Percentiles rank a stretch among this genome's conserved stretches.
These are phyloP conservation scores for Anoplopoma fimbria DNA, from an alignment of 2,113 vertebrate species.

Conservation along the genomic window DNA sequence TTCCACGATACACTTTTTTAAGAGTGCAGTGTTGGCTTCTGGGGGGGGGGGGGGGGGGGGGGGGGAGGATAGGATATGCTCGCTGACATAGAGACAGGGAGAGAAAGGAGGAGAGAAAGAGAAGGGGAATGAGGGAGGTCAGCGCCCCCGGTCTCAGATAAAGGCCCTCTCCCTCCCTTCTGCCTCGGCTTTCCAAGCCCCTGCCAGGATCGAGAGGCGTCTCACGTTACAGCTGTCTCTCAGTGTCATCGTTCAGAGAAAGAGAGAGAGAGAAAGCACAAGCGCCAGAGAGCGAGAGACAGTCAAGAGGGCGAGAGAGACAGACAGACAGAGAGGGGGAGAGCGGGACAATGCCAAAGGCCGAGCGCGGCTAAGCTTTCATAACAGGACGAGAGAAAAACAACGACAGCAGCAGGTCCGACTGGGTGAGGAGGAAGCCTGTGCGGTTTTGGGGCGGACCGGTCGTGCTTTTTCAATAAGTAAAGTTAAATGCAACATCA, in stretches of 20 bases:
- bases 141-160: conserved; percentile 81
- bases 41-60: conserved; percentile 73
- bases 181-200: conserved; percentile 77
- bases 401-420: conserved; percentile 68
- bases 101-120: conserved; percentile 67
- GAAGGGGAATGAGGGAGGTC: conserved; percentile 80
- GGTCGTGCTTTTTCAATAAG: conserved; percentile 26
- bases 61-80: conserved; percentile 68
- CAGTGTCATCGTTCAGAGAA: conserved; percentile 83
- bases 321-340: conserved; percentile 40
- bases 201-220: conserved; percentile 80
- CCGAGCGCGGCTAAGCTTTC: conserved; percentile 63
- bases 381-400: conserved; percentile 55
- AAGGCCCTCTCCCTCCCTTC: conserved; percentile 79
- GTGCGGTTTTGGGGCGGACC: conserved; percentile 31
- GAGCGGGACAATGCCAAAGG: conserved; percentile 71
- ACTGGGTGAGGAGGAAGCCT: conserved; percentile 46
- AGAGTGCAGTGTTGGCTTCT: conserved; percentile 58
- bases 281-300: conserved; percentile 57
- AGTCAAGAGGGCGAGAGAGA: conserved; percentile 33
- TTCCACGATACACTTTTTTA: conserved; percentile 51
- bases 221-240: conserved; percentile 86
- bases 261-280: conserved; percentile 65
- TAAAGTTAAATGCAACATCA: conserved; percentile 49
- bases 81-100: conserved; percentile 57